phyloP scores from a whole-genome alignment of 2,113 vertebrate species.

The Leptobrachium leishanense region DNA sequence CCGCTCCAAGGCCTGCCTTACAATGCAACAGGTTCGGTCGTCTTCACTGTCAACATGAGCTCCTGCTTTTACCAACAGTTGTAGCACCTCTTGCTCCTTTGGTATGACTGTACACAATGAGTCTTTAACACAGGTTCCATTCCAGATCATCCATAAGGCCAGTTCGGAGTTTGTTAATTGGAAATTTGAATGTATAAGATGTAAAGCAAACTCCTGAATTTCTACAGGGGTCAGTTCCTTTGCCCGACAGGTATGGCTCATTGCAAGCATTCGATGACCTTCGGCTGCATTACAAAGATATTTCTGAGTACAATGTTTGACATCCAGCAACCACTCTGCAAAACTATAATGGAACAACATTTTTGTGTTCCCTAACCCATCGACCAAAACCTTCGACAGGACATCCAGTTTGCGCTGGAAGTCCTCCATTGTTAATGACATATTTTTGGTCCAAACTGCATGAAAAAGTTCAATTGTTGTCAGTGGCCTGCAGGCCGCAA shows the following conservation, averaged over 20 bases:
- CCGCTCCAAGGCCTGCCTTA: slow-evolving; percentile 90
- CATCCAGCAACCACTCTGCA: slow-evolving; percentile 95
- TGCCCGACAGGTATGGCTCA: slow-evolving; percentile 95
- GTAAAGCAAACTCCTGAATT: slow-evolving; percentile 93
- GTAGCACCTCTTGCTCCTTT: slow-evolving; percentile 91
- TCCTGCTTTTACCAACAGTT: slow-evolving; percentile 92
- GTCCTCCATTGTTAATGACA: slow-evolving; percentile 85
- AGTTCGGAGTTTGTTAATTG: slow-evolving; percentile 88
- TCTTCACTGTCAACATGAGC: slow-evolving; percentile 93
- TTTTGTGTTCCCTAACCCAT: slow-evolving; percentile 86
- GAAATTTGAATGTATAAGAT: slow-evolving; percentile 90
- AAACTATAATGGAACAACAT: slow-evolving; percentile 98
- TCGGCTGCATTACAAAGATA: slow-evolving; percentile 95
- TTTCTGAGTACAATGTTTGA: slow-evolving; percentile 97
- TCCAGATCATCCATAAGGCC: slow-evolving; percentile 98
- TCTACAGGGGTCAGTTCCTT: slow-evolving; percentile 85
- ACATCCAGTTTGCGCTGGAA: slow-evolving; percentile 97
- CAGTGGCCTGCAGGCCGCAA: slow-evolving; percentile 89
- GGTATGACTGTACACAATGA: slow-evolving; percentile 88
- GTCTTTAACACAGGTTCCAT: slow-evolving; percentile 91
- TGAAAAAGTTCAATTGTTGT: slow-evolving; percentile 88
- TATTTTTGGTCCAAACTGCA: slow-evolving; percentile 97
- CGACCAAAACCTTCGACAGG: slow-evolving; percentile 88
- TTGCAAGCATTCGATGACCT: slow-evolving; percentile 93
- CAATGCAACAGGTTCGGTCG: slow-evolving; percentile 85